phyloP scores from a whole-genome alignment of 1,140 invertebrate species.

The Ruditapes philippinarum region DNA sequence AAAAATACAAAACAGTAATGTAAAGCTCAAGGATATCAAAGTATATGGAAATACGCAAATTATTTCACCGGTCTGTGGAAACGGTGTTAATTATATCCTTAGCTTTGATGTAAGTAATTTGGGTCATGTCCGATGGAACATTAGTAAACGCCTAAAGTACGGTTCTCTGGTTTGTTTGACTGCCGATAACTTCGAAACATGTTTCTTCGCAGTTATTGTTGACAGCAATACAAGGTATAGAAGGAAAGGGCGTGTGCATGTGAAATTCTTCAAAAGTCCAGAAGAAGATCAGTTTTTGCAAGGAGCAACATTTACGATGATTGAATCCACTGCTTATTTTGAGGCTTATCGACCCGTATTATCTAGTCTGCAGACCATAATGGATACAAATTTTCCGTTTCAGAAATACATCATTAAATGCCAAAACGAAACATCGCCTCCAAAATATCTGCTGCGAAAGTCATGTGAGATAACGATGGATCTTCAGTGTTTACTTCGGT shows the following conservation, averaged over 20 bases:
- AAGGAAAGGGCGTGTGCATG: slow-evolving; percentile 53
- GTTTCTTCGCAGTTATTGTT: slow-evolving; percentile 90
- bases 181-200: slow-evolving; percentile 89
- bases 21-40: slow-evolving; percentile 67
- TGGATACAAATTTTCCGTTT: slow-evolving; percentile 84
- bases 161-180: slow-evolving; percentile 92
- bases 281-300: background rate
- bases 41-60: slow-evolving; percentile 72
- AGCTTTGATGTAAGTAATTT: slow-evolving; percentile 74
- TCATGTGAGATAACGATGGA: slow-evolving; percentile 2
- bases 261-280: slow-evolving; percentile 84
- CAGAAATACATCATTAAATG: slow-evolving; percentile 77
- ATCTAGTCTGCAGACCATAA: slow-evolving; percentile 81
- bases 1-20: background rate
- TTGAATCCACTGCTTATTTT: slow-evolving; percentile 87
- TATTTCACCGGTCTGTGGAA: background rate
- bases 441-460: slow-evolving; percentile 69
- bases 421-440: slow-evolving; percentile 64
- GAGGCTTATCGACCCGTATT: slow-evolving; percentile 87
- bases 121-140: slow-evolving; percentile 78
- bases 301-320: slow-evolving; percentile 78
- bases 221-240: slow-evolving; percentile 86
- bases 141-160: slow-evolving; percentile 89
- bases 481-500: slow-evolving; percentile 62
- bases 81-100: slow-evolving; percentile 65